These are phyloP conservation scores for Conomelus anceps DNA, from an alignment of 2,888 invertebrate genomes.

Conservation along the genomic window DNA sequence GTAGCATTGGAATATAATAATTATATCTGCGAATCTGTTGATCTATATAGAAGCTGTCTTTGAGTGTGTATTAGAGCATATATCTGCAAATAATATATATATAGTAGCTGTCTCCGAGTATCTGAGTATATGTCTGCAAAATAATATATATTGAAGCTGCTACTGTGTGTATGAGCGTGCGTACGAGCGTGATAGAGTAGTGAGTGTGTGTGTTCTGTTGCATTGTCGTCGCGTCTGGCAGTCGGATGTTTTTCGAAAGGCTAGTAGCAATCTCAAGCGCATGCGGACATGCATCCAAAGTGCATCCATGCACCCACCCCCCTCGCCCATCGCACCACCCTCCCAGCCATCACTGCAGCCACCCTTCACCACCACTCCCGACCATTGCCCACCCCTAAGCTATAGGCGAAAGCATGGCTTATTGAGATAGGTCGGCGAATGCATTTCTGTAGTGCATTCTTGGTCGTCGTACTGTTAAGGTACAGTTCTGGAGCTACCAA, in stretches of 20 bases:
- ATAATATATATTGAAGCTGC: no score
- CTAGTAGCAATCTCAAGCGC: neutral
- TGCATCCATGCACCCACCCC: neutral
- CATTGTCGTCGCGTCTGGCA: neutral
- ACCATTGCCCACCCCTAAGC: no score
- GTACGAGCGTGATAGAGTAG: neutral
- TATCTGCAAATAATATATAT: no score
- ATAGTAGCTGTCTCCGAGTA: neutral
- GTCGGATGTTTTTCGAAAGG: neutral
- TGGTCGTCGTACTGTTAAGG: neutral
- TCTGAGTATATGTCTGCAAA: no score
- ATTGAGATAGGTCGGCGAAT: neutral
- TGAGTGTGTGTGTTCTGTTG: no score
- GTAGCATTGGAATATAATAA: no score
- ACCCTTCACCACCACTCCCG: no score
- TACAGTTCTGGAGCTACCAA: neutral
- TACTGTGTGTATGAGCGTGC: neutral
- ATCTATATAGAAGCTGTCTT: no score
- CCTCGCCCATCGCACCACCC: neutral
- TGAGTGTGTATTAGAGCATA: no score
- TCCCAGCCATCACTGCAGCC: no score
- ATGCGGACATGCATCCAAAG: neutral
- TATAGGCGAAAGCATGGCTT: neutral
- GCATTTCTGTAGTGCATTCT: neutral
- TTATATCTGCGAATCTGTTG: no score